phyloP scores from a whole-genome alignment of 2,113 vertebrate genomes.

The Coregonus clupeaformis region DNA sequence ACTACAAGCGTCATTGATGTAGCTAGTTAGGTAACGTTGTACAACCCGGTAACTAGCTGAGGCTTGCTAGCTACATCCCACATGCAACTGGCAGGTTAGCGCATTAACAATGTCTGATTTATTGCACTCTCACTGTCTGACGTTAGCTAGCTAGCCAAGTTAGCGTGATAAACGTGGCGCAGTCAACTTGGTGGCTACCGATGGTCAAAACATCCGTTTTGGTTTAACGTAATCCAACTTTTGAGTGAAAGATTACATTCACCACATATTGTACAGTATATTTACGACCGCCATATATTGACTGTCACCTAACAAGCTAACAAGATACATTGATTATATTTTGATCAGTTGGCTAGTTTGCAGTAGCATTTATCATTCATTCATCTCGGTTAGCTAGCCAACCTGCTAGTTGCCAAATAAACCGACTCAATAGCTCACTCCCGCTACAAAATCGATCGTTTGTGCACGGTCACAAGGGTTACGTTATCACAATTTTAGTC shows the following conservation, averaged over 20 bases:
- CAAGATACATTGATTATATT: neutral
- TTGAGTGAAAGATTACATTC: too few species aligned
- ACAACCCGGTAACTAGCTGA: too few species aligned
- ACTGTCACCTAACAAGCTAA: too few species aligned
- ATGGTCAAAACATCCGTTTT: too few species aligned
- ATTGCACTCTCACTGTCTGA: too few species aligned
- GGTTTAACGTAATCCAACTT: too few species aligned
- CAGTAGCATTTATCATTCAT: neutral
- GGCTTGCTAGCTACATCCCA: neutral
- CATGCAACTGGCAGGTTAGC: neutral
- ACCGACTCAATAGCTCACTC: neutral
- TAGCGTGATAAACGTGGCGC: too few species aligned
- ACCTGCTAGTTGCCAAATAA: neutral
- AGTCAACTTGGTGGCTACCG: too few species aligned
- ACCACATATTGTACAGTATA: neutral
- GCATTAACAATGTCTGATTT: too few species aligned
- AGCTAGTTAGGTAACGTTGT: neutral
- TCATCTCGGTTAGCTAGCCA: neutral
- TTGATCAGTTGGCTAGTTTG: neutral
- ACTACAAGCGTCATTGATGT: neutral
- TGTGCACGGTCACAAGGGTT: neutral
- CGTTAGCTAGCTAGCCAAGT: too few species aligned
- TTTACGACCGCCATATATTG: neutral
- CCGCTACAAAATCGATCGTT: neutral
- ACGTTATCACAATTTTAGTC: neutral